phyloP scores from a whole-genome alignment of 2,797 vertebrate species.

The Siniperca obscura region DNA sequence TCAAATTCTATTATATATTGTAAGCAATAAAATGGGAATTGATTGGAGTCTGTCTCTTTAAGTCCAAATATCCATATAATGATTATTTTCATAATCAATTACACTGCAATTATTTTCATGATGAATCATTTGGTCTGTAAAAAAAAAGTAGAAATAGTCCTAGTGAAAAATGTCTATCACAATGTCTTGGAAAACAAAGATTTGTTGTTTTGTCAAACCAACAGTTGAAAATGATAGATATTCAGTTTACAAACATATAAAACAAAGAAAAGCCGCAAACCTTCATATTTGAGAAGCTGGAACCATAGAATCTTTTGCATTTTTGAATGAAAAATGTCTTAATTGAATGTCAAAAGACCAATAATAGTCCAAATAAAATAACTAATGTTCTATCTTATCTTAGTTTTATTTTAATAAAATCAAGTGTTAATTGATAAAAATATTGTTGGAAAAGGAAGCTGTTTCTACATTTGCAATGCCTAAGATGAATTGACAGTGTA shows the following conservation, averaged over 20 bases:
- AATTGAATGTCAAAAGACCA: background rate
- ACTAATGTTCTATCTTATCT: no score
- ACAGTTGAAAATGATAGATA: rapidly evolving
- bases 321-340: background rate
- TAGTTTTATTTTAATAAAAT: background rate
- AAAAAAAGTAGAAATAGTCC: background rate
- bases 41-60: constrained; percentile 11
- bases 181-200: background rate
- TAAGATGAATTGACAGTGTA: background rate
- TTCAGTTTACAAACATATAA: background rate
- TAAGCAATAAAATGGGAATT: constrained; percentile 42
- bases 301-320: background rate
- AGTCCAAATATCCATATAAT: background rate
- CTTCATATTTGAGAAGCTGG: background rate
- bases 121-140: background rate
- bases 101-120: background rate
- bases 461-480: background rate
- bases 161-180: background rate
- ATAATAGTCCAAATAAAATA: background rate
- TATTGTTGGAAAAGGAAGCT: no score
- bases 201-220: background rate
- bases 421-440: background rate
- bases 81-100: background rate
- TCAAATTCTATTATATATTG: constrained; percentile 9
- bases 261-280: background rate